Conservation (phyloP, 2,888 invertebrate genomes). For the Odontocerum albicorne region DNA sequence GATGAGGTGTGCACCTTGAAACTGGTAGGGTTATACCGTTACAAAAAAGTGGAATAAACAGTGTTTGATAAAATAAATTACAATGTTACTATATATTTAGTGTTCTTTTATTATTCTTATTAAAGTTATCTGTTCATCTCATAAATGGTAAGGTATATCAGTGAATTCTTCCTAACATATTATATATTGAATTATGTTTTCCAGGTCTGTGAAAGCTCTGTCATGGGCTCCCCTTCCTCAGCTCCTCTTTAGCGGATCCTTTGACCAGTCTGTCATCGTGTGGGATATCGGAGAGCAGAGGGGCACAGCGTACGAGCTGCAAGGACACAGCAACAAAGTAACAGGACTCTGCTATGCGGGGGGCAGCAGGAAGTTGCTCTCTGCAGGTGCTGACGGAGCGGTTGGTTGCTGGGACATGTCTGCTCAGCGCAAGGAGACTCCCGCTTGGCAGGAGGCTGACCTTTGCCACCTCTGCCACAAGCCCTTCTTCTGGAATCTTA, state of each 20-base stretch:
- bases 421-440: slow-evolving; percentile 85
- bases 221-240: slow-evolving; percentile 93
- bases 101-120: too few relatives aligned
- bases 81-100: too few relatives aligned
- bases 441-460: slow-evolving; percentile 94
- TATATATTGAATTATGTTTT: too few relatives aligned
- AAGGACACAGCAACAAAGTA: slow-evolving; percentile 93
- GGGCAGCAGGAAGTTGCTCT: slow-evolving; percentile 77
- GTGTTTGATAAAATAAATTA: too few relatives aligned
- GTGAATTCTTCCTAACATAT: too few relatives aligned
- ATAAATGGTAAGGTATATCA: too few relatives aligned
- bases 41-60: too few relatives aligned
- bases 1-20: too few relatives aligned
- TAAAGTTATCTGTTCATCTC: too few relatives aligned
- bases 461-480: slow-evolving; percentile 90
- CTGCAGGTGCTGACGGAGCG: slow-evolving; percentile 89
- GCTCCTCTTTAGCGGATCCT: slow-evolving; percentile 92
- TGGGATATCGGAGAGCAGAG: slow-evolving; percentile 99
- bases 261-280: slow-evolving; percentile 92
- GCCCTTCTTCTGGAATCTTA: slow-evolving; percentile 99
- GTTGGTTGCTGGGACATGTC: slow-evolving; percentile 96
- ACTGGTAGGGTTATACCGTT: too few relatives aligned
- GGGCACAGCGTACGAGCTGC: slow-evolving; percentile 96
- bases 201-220: slow-evolving; percentile 81
- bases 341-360: slow-evolving; percentile 85